Percentiles rank a stretch among this genome's conserved stretches.
Conservation (phyloP, 2,113 vertebrate species). For the Meleagris gallopavo region DNA sequence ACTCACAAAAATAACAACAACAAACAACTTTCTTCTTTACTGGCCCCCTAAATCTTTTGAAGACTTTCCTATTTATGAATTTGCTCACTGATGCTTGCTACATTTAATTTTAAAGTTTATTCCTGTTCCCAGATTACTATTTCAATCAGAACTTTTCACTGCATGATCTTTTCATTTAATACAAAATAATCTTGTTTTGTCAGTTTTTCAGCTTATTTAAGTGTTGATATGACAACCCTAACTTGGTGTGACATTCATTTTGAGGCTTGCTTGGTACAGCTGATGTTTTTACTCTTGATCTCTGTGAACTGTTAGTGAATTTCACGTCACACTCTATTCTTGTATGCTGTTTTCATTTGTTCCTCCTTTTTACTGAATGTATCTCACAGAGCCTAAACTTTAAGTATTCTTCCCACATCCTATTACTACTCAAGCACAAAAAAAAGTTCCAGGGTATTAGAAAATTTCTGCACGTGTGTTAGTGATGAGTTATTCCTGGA, state of each 20-base stretch:
- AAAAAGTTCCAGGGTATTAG: not conserved
- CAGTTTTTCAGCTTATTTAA: not conserved
- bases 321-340: no score
- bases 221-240: not conserved
- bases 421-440: not conserved
- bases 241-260: not conserved
- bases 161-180: not conserved
- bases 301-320: not conserved
- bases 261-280: not conserved
- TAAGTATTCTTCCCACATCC: not conserved
- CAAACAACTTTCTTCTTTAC: not conserved
- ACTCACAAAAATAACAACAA: rapidly evolving
- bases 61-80: not conserved
- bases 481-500: not conserved
- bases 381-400: not conserved
- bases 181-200: not conserved
- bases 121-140: not conserved
- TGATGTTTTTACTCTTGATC: not conserved
- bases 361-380: not conserved
- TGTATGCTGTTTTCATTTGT: not conserved
- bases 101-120: not conserved
- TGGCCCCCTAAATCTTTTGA: not conserved
- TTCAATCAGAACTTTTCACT: not conserved
- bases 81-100: not conserved
- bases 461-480: not conserved